Evolutionary conservation across 2,888 invertebrate species (phyloP).

Genomic region (Hemicrepidius hirtus): DNA sequence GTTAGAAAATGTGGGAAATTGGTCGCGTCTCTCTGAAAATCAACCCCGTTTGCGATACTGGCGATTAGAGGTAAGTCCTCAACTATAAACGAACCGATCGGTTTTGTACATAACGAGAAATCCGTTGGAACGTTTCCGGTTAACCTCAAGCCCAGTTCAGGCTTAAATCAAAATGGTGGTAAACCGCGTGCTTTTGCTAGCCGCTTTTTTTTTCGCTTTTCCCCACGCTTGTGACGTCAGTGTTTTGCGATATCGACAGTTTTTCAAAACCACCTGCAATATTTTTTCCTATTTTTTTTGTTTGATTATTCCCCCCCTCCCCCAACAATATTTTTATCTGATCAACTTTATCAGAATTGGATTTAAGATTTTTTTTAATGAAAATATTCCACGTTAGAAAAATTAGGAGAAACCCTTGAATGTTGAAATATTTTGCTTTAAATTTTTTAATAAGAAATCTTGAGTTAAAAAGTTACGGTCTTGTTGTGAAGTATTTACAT

Average conservation of each 20-base stretch:
- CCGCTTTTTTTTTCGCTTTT: conserved; percentile 34
- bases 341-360: not conserved
- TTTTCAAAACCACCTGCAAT: conserved; percentile 19
- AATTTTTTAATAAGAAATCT: too few relatives aligned
- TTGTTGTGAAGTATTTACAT: not conserved
- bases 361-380: too few relatives aligned
- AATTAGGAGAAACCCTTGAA: too few relatives aligned
- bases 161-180: conserved; percentile 71
- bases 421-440: too few relatives aligned
- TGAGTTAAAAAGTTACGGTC: too few relatives aligned
- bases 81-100: conserved; percentile 24
- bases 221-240: conserved; percentile 8
- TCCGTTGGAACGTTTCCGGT: conserved; percentile 68
- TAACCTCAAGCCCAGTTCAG: conserved; percentile 69
- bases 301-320: not conserved
- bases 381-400: too few relatives aligned
- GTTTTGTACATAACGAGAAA: conserved; percentile 50
- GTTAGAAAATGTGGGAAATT: conserved; percentile 59
- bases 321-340: not conserved
- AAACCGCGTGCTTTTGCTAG: conserved; percentile 69
- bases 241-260: not conserved
- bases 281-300: not conserved
- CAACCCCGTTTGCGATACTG: conserved; percentile 35
- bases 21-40: conserved; percentile 44
- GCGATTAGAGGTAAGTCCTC: conserved; percentile 43